Percentiles rank a stretch among this genome's conserved stretches.
Evolutionary conservation across 2,888 invertebrate genomes (phyloP).

Genomic region (Sepiola atlantica): DNA sequence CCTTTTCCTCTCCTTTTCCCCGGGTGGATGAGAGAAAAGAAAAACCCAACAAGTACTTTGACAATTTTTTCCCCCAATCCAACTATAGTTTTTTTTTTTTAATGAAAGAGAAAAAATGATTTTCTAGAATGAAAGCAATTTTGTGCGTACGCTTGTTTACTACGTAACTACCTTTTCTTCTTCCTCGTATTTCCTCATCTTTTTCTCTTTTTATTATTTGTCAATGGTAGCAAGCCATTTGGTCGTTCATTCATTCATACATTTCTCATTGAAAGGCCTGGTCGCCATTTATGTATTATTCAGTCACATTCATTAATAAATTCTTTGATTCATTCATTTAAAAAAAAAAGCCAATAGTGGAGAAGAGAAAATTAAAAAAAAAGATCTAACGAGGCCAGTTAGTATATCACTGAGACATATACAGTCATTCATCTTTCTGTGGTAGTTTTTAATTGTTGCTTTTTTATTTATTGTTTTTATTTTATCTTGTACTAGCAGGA

Average conservation of each 20-base stretch:
- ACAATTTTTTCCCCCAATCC: background rate
- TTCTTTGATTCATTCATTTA: conserved; percentile 10
- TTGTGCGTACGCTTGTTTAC: background rate
- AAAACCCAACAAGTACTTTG: background rate
- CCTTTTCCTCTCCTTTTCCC: too few relatives aligned
- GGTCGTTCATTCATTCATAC: too few relatives aligned
- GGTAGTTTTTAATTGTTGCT: background rate
- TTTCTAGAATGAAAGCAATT: background rate
- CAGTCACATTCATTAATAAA: conserved; percentile 15
- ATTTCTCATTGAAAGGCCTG: background rate
- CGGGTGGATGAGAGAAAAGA: too few relatives aligned
- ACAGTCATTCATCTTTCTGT: background rate
- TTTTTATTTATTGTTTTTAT: background rate
- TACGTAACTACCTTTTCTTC: background rate
- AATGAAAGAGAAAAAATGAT: background rate
- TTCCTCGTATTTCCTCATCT: background rate
- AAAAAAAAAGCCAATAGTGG: background rate
- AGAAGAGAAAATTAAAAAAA: too few relatives aligned
- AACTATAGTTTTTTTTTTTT: background rate
- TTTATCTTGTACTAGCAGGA: background rate
- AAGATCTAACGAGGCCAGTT: background rate
- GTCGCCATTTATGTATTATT: background rate
- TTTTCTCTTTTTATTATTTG: background rate
- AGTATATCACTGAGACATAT: background rate
- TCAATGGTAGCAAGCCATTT: background rate